Evolutionary conservation across 1,140 invertebrate genomes (phyloP), one percentile per base, ranked within the genome.

Genomic region (Conus betulinus): DNA sequence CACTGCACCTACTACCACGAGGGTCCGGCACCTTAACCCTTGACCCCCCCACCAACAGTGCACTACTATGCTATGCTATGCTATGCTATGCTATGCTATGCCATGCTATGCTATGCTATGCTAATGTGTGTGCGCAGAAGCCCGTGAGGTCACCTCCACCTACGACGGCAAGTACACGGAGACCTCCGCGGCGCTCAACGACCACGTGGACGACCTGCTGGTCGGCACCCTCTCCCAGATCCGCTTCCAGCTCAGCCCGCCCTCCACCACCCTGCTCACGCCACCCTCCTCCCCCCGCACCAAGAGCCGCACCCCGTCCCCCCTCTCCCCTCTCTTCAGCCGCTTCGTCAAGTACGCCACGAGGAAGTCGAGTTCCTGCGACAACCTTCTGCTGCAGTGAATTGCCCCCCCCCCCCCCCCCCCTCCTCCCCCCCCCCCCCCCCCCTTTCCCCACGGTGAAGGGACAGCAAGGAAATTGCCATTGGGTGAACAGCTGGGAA

Each of bases 121-220:
- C n/a, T n/a, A n/a, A n/a, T n/a, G 39, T 71, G 84, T 71, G 27
- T 51, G 7, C 71, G 17, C 89, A 90, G 89, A 90, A 17, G 89
- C 89, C 25, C 57, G 78, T 8, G 71, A 86, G 6, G 55, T 90
- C 7, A 83, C 89, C n/a, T 96, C 96, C 89, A 96, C 96, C 25
- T 97, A 97, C 90, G 96, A 96, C 53, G 97, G 97, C 93, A 98
- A 98, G 92, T 98, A 97, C 93, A 97, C 98, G 90, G 97, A 98
- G 93, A 97, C 97, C 0, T 98, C 97, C 0, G 97, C 97, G 6
- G 97, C 97, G 0, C 95, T 98, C 53, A 97, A 97, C 89, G 97
- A 98, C 91, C 97, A 98, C 91, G 97, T 98, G 4, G 89, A 90
- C 74, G 87, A 90, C 52, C 87, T 90, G 55, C 83, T 90, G 78